Evolutionary conservation across 2,888 invertebrate genomes (phyloP), one percentile per base, ranked within the genome.

Genomic region (Cerceris ruficornis): DNA sequence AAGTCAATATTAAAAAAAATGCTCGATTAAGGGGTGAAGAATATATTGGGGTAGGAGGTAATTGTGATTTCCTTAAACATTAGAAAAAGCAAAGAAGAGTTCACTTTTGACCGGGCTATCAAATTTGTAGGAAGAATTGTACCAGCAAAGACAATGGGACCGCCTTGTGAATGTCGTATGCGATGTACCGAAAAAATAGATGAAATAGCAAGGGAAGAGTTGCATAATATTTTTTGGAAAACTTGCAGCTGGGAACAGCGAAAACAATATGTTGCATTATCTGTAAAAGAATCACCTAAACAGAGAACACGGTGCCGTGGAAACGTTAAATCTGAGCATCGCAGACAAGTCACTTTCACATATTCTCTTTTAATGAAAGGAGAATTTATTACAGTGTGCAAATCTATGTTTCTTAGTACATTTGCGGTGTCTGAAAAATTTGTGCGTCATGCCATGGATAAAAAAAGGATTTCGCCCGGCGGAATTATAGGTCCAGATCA

Each of bases 341-440:
- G 86, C 28, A 78, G 87, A 76, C 88, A 88, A 71, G 80, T 88
- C 6, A 88, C 88, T 0, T 88, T 88, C 43, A 89, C 88, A 0
- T 90, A 89, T 58, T 87, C 85, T 6, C 64, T 89, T 15, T 52
- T 87, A 17, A 74, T 86, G 6, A 86, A 88, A 58, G 82, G 81
- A 2, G 84, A 89, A 43, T 86, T 84, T 57, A 84, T 88, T 55
- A 88, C 86, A 6, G 88, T 89, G 9, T 90, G 88, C 75, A 90
- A 89, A 59, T 82, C 83, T 58, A 90, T 89, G 89, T 89, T 89
- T 64, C 83, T 90, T 13, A 88, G 86, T 46, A 90, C 88, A 0
- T 88, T 89, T 58, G 86, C 87, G 0, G 82, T 88, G 13, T 89
- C 88, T 0, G 89, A 90, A 66, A 90, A 89, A 69, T 88, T 89